These are phyloP conservation scores for Biston stratarius DNA, from an alignment of 2,888 invertebrate species.

Conservation along the genomic window DNA sequence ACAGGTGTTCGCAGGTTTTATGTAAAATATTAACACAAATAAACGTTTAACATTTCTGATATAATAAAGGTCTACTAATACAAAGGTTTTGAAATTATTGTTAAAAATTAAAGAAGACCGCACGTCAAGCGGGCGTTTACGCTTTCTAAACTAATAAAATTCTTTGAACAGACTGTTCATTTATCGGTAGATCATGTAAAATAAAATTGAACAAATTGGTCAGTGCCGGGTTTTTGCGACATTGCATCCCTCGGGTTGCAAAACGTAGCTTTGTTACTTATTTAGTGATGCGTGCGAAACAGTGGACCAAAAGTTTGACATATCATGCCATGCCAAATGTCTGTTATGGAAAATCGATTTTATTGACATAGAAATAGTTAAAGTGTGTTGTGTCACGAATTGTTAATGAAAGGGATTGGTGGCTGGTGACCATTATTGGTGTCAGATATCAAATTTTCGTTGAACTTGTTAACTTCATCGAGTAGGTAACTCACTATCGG, in stretches of 20 bases:
- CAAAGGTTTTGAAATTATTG: no score
- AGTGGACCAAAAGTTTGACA: slow-evolving; percentile 10
- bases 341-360: background rate
- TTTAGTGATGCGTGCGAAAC: background rate
- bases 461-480: background rate
- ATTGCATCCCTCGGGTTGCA: slow-evolving; percentile 4
- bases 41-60: no score
- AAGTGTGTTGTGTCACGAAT: slow-evolving; percentile 3
- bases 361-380: slow-evolving; percentile 1
- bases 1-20: no score
- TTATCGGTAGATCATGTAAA: no score
- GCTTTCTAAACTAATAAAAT: no score
- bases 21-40: no score
- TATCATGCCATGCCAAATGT: slow-evolving; percentile 5
- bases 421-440: no score
- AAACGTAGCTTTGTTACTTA: background rate
- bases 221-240: background rate
- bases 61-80: no score
- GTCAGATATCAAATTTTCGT: no score
- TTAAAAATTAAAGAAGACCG: no score
- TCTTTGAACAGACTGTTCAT: no score
- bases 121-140: no score
- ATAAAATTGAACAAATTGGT: background rate
- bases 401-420: background rate
- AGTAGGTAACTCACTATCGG: background rate